Percentiles rank a stretch among this genome's conserved stretches.
phyloP scores from a whole-genome alignment of 2,888 invertebrate species.

The Heteromyza rotundicornis region DNA sequence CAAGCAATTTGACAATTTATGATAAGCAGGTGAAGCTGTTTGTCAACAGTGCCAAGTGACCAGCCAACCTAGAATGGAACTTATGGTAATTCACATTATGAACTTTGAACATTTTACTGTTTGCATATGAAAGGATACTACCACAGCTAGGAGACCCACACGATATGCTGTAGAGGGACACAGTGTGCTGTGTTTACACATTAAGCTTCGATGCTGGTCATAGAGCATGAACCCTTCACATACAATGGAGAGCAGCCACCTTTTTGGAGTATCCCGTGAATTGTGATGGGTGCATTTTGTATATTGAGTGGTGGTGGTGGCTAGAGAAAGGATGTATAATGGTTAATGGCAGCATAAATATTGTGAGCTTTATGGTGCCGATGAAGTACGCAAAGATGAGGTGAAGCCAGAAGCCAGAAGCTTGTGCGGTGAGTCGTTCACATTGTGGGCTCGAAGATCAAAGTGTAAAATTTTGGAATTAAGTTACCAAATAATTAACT shows the following conservation, averaged over 20 bases:
- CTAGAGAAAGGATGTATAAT: not conserved
- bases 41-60: conserved; percentile 4
- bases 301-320: not conserved
- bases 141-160: not conserved
- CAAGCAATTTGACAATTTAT: conserved; percentile 16
- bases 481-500: conserved; percentile 14
- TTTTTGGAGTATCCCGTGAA: no score
- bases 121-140: conserved; percentile 17
- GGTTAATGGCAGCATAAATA: conserved; percentile 21
- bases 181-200: conserved; percentile 1
- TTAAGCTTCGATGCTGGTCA: not conserved
- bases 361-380: conserved; percentile 1
- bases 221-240: not conserved
- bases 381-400: not conserved
- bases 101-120: conserved; percentile 23
- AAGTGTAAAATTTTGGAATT: conserved; percentile 4
- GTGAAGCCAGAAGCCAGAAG: not conserved
- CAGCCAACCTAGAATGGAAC: not conserved
- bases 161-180: no score
- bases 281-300: no score
- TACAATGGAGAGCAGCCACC: no score
- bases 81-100: conserved; percentile 21
- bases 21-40: conserved; percentile 20
- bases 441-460: conserved; percentile 9
- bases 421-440: not conserved